phyloP scores from a whole-genome alignment of 2,797 vertebrate genomes.

The Hydrolagus colliei region DNA sequence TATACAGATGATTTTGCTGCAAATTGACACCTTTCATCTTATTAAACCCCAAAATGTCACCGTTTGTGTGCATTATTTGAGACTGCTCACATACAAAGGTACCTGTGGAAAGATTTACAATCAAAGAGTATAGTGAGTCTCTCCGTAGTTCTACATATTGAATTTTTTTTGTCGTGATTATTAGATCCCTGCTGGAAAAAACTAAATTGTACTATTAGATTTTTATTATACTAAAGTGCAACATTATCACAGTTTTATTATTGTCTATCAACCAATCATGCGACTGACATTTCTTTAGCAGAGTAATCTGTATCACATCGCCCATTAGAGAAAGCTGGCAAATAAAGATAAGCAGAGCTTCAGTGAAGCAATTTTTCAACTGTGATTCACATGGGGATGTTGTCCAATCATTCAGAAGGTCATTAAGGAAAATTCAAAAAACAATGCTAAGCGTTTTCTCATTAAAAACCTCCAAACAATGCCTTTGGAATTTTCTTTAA shows the following conservation, averaged over 20 bases:
- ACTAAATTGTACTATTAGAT: conserved; percentile 1
- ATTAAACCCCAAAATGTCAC: conserved; percentile 43
- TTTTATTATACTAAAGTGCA: background rate
- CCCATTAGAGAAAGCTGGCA: conserved; percentile 51
- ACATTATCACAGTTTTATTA: conserved; percentile 23
- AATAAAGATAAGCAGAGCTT: conserved; percentile 57
- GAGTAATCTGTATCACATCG: conserved; percentile 46
- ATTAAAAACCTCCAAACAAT: conserved; percentile 16
- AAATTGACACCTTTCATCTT: conserved; percentile 45
- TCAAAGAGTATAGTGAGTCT: background rate
- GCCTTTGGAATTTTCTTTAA: background rate
- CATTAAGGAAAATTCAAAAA: conserved; percentile 36
- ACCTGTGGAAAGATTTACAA: background rate
- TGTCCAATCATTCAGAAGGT: conserved; percentile 39
- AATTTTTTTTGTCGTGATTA: conserved; percentile 16
- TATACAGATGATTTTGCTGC: conserved; percentile 53
- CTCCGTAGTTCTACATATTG: background rate
- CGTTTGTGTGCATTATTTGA: conserved; percentile 41
- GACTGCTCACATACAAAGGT: background rate
- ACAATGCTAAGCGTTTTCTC: conserved; percentile 40
- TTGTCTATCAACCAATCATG: conserved; percentile 12
- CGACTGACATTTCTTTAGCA: conserved; percentile 31
- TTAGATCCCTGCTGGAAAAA: too few species aligned
- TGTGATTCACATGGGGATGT: conserved; percentile 43
- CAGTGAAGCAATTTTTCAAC: conserved; percentile 34